Evolutionary conservation across 2,797 vertebrate genomes (phyloP).

Genomic region (Atherinosoma microstoma): DNA sequence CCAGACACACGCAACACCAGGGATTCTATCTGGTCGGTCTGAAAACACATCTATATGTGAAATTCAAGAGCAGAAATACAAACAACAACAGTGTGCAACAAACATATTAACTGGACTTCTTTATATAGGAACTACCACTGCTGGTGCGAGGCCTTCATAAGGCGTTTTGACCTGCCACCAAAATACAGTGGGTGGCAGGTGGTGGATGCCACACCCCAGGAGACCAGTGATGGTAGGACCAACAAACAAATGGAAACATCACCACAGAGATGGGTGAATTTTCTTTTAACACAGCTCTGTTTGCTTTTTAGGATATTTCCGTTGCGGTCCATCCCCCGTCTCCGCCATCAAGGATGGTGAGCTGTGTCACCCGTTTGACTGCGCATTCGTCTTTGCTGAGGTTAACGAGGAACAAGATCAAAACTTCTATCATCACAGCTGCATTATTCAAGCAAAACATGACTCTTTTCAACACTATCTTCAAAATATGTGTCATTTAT

Average conservation of each 20-base stretch:
- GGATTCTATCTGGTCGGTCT: constrained; percentile 91
- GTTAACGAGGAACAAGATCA: constrained; percentile 33
- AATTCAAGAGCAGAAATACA: neutral
- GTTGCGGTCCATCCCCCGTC: constrained; percentile 91
- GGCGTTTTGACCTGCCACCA: constrained; percentile 84
- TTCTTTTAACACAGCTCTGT: neutral
- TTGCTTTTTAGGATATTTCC: constrained; percentile 80
- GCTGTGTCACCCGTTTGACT: constrained; percentile 87
- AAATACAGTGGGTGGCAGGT: constrained; percentile 90
- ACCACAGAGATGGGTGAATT: neutral
- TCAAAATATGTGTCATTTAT: no score
- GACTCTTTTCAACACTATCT: neutral
- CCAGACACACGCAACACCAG: constrained; percentile 80
- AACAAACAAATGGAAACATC: neutral
- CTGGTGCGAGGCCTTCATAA: constrained; percentile 92
- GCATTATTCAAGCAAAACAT: no score
- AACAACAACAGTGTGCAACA: neutral
- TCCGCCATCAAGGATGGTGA: constrained; percentile 87
- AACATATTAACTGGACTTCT: neutral
- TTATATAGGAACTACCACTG: constrained; percentile 93
- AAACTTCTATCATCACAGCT: neutral
- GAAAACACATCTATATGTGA: neutral
- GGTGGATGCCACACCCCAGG: constrained; percentile 93
- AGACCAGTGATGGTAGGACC: constrained; percentile 91
- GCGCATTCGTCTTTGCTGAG: constrained; percentile 90